Percentiles rank a stretch among this genome's conserved stretches.
Evolutionary conservation across 2,113 vertebrate genomes (phyloP).

Genomic region (Sphaerodactylus townsendi): DNA sequence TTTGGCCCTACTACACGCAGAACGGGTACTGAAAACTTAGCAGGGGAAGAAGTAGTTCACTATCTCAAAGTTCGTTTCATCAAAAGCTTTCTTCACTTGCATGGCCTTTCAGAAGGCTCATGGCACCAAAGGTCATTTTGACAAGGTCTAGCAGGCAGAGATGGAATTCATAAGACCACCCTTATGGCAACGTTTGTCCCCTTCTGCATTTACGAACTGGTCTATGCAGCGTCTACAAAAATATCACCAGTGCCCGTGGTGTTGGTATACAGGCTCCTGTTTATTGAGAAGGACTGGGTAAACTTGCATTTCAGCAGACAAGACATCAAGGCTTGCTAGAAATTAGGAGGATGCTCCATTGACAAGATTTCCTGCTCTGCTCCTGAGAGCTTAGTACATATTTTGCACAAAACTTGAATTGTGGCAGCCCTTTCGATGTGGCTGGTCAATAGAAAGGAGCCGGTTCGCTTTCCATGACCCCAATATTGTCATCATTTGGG

Average conservation of each 20-base stretch:
- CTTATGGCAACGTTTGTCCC: background rate
- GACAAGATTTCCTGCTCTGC: background rate
- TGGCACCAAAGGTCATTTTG: background rate
- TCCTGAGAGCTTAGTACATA: background rate
- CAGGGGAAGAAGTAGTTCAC: background rate
- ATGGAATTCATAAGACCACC: background rate
- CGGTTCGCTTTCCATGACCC: too few species aligned
- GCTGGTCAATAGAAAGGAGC: too few species aligned
- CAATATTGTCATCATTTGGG: background rate
- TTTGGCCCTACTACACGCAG: conserved; percentile 40
- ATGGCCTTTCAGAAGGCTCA: background rate
- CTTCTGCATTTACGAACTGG: too few species aligned
- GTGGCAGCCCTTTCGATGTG: background rate
- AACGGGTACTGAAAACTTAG: conserved; percentile 50
- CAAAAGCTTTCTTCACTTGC: background rate
- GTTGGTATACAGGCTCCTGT: too few species aligned
- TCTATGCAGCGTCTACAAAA: background rate
- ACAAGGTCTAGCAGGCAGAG: too few species aligned
- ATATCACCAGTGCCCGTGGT: background rate
- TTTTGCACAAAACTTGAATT: background rate
- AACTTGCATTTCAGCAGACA: background rate
- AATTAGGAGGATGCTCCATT: too few species aligned
- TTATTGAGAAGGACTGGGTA: background rate
- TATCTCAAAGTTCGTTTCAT: background rate
- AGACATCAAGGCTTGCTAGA: too few species aligned